phyloP scores from a whole-genome alignment of 2,113 vertebrate genomes.

The Pungitius pungitius region DNA sequence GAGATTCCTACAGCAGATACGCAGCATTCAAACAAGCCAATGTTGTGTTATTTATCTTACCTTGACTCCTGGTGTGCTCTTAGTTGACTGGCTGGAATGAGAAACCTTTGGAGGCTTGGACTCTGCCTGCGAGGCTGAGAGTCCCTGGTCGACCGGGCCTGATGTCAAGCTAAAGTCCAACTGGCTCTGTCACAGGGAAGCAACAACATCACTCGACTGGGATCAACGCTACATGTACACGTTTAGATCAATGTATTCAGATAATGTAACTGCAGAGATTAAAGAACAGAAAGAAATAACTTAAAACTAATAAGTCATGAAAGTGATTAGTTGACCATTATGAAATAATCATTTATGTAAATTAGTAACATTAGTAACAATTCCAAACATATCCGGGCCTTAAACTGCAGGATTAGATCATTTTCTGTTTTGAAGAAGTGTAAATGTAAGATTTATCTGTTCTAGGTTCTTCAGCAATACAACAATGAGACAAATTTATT shows the following conservation, averaged over 20 bases:
- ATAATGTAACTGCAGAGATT: background rate
- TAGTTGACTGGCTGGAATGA: conserved; percentile 76
- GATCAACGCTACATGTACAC: background rate
- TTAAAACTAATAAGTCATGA: background rate
- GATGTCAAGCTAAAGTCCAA: conserved; percentile 91
- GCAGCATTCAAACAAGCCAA: background rate
- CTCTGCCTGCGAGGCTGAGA: conserved; percentile 74
- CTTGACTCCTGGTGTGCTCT: conserved; percentile 80
- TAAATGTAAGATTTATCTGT: background rate
- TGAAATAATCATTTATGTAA: background rate
- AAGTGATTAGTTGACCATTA: background rate
- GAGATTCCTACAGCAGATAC: background rate
- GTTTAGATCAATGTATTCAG: background rate
- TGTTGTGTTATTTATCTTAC: background rate
- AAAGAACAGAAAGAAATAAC: too few relatives aligned
- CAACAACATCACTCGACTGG: background rate
- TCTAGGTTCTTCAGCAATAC: too few relatives aligned
- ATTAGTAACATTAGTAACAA: background rate
- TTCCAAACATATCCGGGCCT: background rate
- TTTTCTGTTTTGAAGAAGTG: background rate
- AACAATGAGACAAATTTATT: background rate
- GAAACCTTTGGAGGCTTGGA: conserved; percentile 75
- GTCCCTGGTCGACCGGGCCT: conserved; percentile 80
- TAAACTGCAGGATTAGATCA: background rate
- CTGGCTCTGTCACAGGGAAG: conserved; percentile 85